These are phyloP conservation scores for Eilema sororculum DNA, from an alignment of 2,888 invertebrate genomes.

Conservation along the genomic window DNA sequence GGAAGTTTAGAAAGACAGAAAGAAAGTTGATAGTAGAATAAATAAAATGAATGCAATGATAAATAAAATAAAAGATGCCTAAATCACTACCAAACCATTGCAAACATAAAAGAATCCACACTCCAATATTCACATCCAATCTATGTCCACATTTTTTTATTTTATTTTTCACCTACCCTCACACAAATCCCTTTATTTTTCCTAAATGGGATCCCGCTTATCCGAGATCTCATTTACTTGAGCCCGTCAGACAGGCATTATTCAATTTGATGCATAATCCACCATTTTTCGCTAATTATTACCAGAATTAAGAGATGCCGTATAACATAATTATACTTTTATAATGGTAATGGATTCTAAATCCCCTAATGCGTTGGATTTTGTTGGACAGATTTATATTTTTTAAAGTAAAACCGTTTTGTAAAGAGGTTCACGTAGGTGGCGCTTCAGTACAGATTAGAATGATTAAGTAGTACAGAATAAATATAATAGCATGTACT, in stretches of 20 bases:
- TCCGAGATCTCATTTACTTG: constrained; percentile 72
- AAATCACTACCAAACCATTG: neutral
- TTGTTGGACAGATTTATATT: constrained; percentile 25
- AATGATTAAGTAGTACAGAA: too few relatives aligned
- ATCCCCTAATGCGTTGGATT: constrained; percentile 28
- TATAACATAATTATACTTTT: constrained; percentile 58
- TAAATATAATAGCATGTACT: too few relatives aligned
- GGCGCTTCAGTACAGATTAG: neutral
- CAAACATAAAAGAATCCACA: neutral
- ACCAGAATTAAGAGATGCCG: constrained; percentile 62
- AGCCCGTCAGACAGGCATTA: constrained; percentile 71
- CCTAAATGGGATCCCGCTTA: constrained; percentile 57
- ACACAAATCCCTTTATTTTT: constrained; percentile 56
- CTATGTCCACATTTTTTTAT: constrained; percentile 12
- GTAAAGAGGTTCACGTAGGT: neutral
- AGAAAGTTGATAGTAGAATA: too few relatives aligned
- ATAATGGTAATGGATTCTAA: constrained; percentile 59
- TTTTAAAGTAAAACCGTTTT: neutral
- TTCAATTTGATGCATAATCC: constrained; percentile 78
- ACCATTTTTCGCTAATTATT: constrained; percentile 73
- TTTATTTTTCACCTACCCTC: constrained; percentile 30
- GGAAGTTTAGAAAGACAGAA: too few relatives aligned
- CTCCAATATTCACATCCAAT: constrained; percentile 9
- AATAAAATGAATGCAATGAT: too few relatives aligned
- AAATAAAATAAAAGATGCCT: too few relatives aligned